A percentile compares a stretch with the other conserved stretches of the same genome.
These are phyloP conservation scores for Delia radicum DNA, from an alignment of 1,140 invertebrate species.

Conservation along the genomic window DNA sequence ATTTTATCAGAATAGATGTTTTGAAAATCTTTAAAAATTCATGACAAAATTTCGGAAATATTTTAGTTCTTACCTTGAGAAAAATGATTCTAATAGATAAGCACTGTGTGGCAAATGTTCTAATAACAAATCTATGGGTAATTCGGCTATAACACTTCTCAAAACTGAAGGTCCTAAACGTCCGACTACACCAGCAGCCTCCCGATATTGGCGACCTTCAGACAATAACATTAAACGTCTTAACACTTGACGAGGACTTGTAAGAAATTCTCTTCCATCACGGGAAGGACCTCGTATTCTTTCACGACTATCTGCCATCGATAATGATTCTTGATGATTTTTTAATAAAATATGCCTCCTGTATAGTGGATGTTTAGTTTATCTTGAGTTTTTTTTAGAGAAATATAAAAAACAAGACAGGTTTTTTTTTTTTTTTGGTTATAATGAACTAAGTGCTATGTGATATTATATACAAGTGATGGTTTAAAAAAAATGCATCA, in stretches of 20 bases:
- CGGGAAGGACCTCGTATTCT: constrained; percentile 58
- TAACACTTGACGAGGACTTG: constrained; percentile 72
- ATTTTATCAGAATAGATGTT: not conserved
- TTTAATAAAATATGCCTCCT: constrained; percentile 49
- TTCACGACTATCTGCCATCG: constrained; percentile 63
- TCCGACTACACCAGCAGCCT: constrained; percentile 75
- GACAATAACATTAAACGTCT: constrained; percentile 72
- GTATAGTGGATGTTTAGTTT: constrained; percentile 4
- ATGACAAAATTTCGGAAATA: not conserved
- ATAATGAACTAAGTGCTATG: constrained; percentile 5
- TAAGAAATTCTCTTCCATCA: constrained; percentile 64
- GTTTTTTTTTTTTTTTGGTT: not conserved
- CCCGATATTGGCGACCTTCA: constrained; percentile 76
- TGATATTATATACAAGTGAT: constrained; percentile 11
- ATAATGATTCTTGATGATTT: constrained; percentile 45
- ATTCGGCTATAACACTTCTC: constrained; percentile 69
- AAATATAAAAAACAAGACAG: not conserved
- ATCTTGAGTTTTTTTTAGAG: not conserved
- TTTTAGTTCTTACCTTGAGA: constrained; percentile 64
- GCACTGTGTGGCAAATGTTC: constrained; percentile 85
- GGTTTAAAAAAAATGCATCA: not conserved
- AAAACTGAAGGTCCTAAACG: constrained; percentile 74
- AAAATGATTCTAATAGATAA: constrained; percentile 81
- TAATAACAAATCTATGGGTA: constrained; percentile 83
- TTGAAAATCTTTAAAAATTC: not conserved